A percentile compares a stretch with the other conserved stretches of the same genome.
Evolutionary conservation across 1,140 invertebrate genomes (phyloP).

Genomic region (fruit fly (Drosophila melanogaster)): Release_6_plus_ISO1_MT NT_033779.5:17073001-17073500

Average conservation of each 20-base stretch:
- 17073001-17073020: constrained; percentile 23
- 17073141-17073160: constrained; percentile 45
- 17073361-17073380: constrained; percentile 16
- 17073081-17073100: constrained; percentile 81
- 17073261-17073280: constrained; percentile 37
- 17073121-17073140: constrained; percentile 72
- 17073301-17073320: constrained; percentile 19
- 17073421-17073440: no score
- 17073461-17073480: no score
- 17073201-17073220: constrained; percentile 1
- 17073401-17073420: neutral
- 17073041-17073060: constrained; percentile 31
- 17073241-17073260: constrained; percentile 74
- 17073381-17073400: neutral
- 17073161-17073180: constrained; percentile 37
- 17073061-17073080: constrained; percentile 68
- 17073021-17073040: constrained; percentile 12
- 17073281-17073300: constrained; percentile 38
- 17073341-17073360: constrained; percentile 75
- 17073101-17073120: constrained; percentile 81
- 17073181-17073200: constrained; percentile 49
- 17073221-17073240: constrained; percentile 55
- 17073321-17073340: constrained; percentile 10
- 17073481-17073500: no score
- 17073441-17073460: no score